Evolutionary conservation across 2,797 vertebrate species (phyloP).

Genomic region (Cheirogaleus major): DNA sequence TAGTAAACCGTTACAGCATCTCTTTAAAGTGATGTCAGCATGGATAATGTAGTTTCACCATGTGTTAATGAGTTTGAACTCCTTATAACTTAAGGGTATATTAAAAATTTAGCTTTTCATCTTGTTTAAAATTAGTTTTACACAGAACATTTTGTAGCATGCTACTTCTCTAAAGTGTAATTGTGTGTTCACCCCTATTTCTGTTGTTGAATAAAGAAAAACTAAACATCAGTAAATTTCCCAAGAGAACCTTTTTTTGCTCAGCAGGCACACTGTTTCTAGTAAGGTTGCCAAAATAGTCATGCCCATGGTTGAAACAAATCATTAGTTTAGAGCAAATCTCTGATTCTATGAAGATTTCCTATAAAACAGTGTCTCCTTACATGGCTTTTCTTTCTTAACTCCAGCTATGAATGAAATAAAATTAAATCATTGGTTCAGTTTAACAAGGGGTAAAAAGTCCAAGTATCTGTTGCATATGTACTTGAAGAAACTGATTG

Average conservation of each 20-base stretch:
- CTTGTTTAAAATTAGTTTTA: constrained; percentile 48
- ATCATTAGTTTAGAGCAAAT: neutral
- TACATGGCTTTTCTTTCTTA: constrained; percentile 77
- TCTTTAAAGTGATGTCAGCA: neutral
- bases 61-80: constrained; percentile 13
- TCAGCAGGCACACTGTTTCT: constrained; percentile 46
- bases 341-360: constrained; percentile 26
- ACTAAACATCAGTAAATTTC: neutral
- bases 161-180: constrained; percentile 37
- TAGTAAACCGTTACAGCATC: neutral
- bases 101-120: neutral
- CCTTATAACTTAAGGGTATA: neutral
- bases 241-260: neutral
- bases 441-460: constrained; percentile 84
- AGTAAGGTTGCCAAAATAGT: constrained; percentile 17
- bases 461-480: constrained; percentile 86
- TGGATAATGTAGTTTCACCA: constrained; percentile 3
- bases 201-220: constrained; percentile 61
- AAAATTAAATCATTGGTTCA: constrained; percentile 76
- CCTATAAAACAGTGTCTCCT: constrained; percentile 25
- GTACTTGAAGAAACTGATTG: constrained; percentile 90
- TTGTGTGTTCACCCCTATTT: constrained; percentile 33
- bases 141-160: neutral
- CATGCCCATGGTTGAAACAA: neutral
- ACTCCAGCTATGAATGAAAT: constrained; percentile 79